Evolutionary conservation across 2,888 invertebrate genomes (phyloP).

Genomic region (Omphaloscelis lunosa): DNA sequence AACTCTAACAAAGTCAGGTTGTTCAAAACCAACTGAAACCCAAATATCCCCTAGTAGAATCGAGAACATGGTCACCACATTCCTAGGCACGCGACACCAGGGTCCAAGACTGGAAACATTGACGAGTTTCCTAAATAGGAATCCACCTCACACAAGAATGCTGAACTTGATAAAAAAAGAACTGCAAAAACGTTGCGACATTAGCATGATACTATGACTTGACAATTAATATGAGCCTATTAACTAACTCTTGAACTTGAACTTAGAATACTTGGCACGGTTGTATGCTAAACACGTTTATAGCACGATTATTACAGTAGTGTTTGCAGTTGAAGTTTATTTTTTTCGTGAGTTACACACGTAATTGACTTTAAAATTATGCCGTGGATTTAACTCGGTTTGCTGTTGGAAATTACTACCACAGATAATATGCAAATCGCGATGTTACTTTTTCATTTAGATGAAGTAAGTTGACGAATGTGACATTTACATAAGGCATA

Average conservation of each 20-base stretch:
- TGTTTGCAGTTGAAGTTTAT: constrained; percentile 9
- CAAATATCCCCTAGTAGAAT: background rate
- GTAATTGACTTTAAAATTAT: constrained; percentile 16
- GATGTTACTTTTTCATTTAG: background rate
- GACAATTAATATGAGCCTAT: constrained; percentile 60
- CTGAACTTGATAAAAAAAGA: constrained; percentile 76
- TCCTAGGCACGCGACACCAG: constrained; percentile 80
- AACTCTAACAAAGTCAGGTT: background rate
- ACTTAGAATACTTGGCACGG: constrained; percentile 31
- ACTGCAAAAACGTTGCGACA: constrained; percentile 65
- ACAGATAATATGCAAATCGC: constrained; percentile 12
- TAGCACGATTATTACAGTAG: constrained; percentile 24
- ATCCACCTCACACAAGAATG: constrained; percentile 73
- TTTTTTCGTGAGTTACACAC: constrained; percentile 4
- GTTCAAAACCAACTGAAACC: background rate
- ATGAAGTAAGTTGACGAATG: background rate
- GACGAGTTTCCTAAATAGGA: constrained; percentile 85
- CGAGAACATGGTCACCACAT: constrained; percentile 63
- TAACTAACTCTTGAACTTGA: constrained; percentile 43
- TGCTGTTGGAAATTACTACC: background rate
- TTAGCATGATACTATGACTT: constrained; percentile 64
- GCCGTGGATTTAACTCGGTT: constrained; percentile 2
- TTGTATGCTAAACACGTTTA: constrained; percentile 45
- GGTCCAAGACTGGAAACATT: constrained; percentile 73
- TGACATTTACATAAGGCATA: too few species aligned